Evolutionary conservation across 2,888 invertebrate species (phyloP).

Genomic region (Drosophila bunnanda): DNA sequence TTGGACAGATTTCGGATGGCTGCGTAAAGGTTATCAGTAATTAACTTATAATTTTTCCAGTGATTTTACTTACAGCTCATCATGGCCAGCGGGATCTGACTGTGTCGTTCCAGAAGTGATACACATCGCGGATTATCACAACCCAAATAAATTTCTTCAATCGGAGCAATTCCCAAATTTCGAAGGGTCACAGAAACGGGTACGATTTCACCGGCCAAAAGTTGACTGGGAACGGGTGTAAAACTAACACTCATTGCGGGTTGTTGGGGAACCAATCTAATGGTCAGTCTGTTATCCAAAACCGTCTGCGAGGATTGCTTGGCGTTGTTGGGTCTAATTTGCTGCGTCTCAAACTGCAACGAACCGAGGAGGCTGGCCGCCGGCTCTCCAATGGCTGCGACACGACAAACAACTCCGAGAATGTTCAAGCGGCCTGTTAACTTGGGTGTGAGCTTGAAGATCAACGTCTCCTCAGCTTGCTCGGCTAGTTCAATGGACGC

Average conservation of each 20-base stretch:
- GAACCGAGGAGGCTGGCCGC: conserved; percentile 79
- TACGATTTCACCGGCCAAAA: conserved; percentile 90
- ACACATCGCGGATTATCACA: conserved; percentile 84
- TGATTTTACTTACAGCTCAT: conserved; percentile 79
- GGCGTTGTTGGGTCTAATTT: conserved; percentile 69
- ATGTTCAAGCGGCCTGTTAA: conserved; percentile 90
- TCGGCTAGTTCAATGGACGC: conserved; percentile 81
- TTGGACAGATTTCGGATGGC: conserved; percentile 82
- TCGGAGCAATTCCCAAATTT: conserved; percentile 88
- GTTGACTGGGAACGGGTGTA: conserved; percentile 87
- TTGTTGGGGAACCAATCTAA: conserved; percentile 91
- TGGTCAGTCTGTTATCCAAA: conserved; percentile 89
- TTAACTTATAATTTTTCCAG: not conserved
- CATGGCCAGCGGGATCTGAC: conserved; percentile 82
- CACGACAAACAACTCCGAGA: conserved; percentile 88
- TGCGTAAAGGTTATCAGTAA: conserved; percentile 32
- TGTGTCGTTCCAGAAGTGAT: conserved; percentile 81
- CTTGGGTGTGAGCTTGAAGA: conserved; percentile 90
- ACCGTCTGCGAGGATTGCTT: conserved; percentile 71
- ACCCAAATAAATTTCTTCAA: conserved; percentile 87
- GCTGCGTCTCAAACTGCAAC: conserved; percentile 82
- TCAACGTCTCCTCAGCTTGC: conserved; percentile 87
- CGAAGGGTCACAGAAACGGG: conserved; percentile 87
- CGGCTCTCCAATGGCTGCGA: conserved; percentile 82
- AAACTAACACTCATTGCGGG: conserved; percentile 92